phyloP scores from a whole-genome alignment of 2,113 vertebrate species.

The Vulpes ferrilata region DNA sequence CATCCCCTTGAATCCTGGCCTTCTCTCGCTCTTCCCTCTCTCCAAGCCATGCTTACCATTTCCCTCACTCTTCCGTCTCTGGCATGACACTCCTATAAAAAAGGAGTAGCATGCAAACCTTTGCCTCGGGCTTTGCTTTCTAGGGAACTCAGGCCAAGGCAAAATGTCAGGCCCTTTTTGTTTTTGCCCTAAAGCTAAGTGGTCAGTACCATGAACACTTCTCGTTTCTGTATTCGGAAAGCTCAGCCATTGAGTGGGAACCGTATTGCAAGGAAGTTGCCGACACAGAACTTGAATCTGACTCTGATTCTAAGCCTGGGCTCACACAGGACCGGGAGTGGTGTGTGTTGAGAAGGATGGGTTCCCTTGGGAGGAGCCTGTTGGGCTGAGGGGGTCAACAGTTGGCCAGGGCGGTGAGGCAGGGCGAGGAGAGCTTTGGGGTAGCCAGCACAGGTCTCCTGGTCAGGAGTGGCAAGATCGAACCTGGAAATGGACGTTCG shows the following conservation, averaged over 20 bases:
- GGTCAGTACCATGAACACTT: fast-evolving
- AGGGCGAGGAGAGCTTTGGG: not conserved
- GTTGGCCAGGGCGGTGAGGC: fast-evolving
- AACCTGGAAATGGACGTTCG: not conserved
- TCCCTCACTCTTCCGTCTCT: not conserved
- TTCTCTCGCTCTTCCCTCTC: not conserved
- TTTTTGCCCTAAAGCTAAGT: not conserved
- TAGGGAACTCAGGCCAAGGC: not conserved
- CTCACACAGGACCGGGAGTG: not conserved
- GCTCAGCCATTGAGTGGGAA: not conserved
- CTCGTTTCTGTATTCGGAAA: not conserved
- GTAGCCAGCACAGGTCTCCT: not conserved
- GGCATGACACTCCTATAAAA: not conserved
- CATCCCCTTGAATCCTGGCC: fast-evolving
- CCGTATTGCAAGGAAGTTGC: not conserved
- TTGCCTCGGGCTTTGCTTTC: not conserved
- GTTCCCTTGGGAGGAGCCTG: not conserved
- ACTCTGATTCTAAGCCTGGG: not conserved
- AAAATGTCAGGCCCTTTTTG: not conserved
- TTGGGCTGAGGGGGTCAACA: not conserved
- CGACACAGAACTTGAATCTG: not conserved
- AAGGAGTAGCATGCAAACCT: not conserved
- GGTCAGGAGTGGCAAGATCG: not conserved
- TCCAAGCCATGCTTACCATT: too few relatives aligned
- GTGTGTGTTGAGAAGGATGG: too few relatives aligned